Evolutionary conservation across 2,113 vertebrate genomes (phyloP).

Genomic region (Bufo bufo): DNA sequence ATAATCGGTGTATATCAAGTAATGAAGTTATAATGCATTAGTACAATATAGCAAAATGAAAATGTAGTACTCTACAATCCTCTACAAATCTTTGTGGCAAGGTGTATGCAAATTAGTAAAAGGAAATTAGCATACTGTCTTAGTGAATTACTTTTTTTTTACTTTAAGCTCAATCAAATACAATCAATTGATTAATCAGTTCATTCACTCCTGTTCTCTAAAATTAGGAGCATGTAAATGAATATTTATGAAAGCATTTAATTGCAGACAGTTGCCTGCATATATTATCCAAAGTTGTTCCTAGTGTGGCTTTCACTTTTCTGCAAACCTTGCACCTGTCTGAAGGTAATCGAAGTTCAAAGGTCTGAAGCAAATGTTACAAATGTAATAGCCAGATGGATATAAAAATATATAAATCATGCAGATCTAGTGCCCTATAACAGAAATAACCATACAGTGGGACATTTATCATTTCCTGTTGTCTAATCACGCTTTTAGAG

Average conservation of each 20-base stretch:
- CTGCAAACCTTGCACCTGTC: constrained; percentile 24
- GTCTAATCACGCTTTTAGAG: no score
- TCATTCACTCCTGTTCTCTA: constrained; percentile 58
- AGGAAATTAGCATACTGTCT: constrained; percentile 42
- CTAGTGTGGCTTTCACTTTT: background rate
- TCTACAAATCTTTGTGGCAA: background rate
- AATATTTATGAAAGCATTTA: constrained; percentile 57
- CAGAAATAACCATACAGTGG: no score
- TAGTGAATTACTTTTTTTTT: constrained; percentile 41
- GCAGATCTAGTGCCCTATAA: no score
- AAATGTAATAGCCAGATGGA: background rate
- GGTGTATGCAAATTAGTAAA: constrained; percentile 21
- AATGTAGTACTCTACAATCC: background rate
- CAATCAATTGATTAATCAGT: constrained; percentile 59
- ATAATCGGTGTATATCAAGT: background rate
- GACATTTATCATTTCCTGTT: no score
- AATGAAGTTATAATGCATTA: background rate
- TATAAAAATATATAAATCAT: background rate
- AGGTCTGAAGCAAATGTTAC: background rate
- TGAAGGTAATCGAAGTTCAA: background rate
- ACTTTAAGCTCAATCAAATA: constrained; percentile 57
- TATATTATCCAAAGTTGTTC: constrained; percentile 44
- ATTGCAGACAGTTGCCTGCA: constrained; percentile 53
- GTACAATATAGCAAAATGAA: constrained; percentile 3
- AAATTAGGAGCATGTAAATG: constrained; percentile 58